These are phyloP conservation scores for Megatriorchis doriae DNA, from an alignment of 2,113 vertebrate genomes.

Conservation along the genomic window DNA sequence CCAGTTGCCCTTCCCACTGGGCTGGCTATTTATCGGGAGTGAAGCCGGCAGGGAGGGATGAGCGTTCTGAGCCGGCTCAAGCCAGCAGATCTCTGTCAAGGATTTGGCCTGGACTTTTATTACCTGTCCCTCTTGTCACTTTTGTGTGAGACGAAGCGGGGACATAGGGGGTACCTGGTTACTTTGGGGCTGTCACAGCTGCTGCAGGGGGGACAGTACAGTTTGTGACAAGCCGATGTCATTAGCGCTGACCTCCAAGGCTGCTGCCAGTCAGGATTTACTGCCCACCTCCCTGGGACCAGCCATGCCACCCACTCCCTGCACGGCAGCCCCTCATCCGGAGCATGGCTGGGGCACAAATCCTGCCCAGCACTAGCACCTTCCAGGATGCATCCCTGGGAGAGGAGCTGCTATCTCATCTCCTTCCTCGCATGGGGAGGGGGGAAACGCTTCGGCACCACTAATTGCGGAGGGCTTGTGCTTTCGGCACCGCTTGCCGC, in stretches of 20 bases:
- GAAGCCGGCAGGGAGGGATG: background rate
- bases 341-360: background rate
- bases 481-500: background rate
- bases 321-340: background rate
- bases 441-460: accelerated
- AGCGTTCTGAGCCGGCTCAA: background rate
- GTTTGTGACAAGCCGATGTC: background rate
- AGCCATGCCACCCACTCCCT: background rate
- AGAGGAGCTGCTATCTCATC: background rate
- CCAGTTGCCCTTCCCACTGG: accelerated
- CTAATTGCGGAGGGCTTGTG: background rate
- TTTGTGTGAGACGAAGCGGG: background rate
- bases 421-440: accelerated
- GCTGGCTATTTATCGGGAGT: background rate
- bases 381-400: background rate
- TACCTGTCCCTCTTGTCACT: conserved; percentile 33
- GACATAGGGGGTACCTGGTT: background rate
- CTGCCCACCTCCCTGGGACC: background rate
- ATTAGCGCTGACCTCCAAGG: background rate
- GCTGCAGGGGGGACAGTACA: background rate
- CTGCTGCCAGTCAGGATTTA: background rate
- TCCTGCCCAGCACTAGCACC: background rate
- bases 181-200: conserved; percentile 27
- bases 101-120: conserved; percentile 14
- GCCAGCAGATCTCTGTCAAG: background rate